A percentile compares a stretch with the other conserved stretches of the same genome.
phyloP scores from a whole-genome alignment of 2,113 vertebrate species.

The Uropsilus gracilis region DNA sequence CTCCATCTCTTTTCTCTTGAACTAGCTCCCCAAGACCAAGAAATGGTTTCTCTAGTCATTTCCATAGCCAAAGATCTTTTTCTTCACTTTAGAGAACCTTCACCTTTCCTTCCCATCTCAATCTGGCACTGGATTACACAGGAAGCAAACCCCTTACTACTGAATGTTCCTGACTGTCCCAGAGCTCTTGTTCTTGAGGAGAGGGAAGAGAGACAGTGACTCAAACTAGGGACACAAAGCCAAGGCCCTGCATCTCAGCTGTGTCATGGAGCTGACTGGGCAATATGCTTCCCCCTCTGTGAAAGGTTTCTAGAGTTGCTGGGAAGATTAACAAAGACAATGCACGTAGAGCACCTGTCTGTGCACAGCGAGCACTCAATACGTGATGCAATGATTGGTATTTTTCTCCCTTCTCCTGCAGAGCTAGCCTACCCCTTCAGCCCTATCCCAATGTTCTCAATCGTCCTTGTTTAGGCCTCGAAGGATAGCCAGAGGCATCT shows the following conservation, averaged over 20 bases:
- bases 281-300: not conserved
- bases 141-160: not conserved
- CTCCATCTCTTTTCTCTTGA: not conserved
- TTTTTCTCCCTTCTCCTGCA: not conserved
- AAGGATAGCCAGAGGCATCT: constrained; percentile 60
- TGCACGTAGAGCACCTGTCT: not conserved
- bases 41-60: not conserved
- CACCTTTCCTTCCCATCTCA: not conserved
- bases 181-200: constrained; percentile 1
- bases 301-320: not conserved
- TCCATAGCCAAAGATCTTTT: not conserved
- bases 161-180: not conserved
- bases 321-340: not conserved
- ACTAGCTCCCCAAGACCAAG: not conserved
- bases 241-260: not conserved
- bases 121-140: not conserved
- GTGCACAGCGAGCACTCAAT: not conserved
- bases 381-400: not conserved
- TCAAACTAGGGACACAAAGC: constrained; percentile 29
- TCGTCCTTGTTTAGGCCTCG: constrained; percentile 48
- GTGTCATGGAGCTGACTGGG: not conserved
- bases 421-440: constrained; percentile 8
- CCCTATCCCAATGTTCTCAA: constrained; percentile 7
- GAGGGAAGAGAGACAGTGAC: constrained; percentile 8
- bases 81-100: not conserved